Evolutionary conservation across 1,140 invertebrate genomes (phyloP).

Genomic region (Brachystomella parvula): DNA sequence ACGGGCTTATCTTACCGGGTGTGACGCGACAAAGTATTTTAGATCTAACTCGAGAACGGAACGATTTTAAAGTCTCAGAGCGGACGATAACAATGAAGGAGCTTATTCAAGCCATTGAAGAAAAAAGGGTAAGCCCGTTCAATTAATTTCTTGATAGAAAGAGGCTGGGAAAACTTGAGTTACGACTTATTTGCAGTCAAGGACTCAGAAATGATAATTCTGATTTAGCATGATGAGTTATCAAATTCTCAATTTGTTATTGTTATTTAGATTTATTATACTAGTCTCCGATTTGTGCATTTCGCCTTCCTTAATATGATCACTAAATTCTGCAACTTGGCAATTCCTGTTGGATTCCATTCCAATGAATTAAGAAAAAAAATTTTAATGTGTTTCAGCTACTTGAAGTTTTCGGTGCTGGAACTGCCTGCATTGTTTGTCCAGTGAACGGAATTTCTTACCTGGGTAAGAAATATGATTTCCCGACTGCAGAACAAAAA

Average conservation of each 20-base stretch:
- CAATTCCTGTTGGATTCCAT: no score
- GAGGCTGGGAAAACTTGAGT: no score
- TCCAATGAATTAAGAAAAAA: no score
- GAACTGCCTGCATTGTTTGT: conserved; percentile 86
- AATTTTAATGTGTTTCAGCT: conserved; percentile 54
- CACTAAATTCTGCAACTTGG: no score
- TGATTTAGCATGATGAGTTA: no score
- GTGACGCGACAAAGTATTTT: conserved; percentile 83
- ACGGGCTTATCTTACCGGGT: conserved; percentile 86
- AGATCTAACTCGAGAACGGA: conserved; percentile 71
- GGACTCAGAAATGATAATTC: no score
- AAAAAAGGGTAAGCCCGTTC: conserved; percentile 73
- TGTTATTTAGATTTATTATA: no score
- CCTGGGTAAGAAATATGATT: conserved; percentile 53
- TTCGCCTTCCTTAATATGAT: no score
- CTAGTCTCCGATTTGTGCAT: no score
- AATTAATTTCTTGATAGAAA: no score
- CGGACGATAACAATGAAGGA: conserved; percentile 77
- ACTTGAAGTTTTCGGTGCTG: conserved; percentile 86
- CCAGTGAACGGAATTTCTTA: conserved; percentile 76
- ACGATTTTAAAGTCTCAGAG: conserved; percentile 79
- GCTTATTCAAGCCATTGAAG: conserved; percentile 60
- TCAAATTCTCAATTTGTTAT: no score
- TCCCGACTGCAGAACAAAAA: conserved; percentile 68
- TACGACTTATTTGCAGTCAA: conserved; percentile 7